These are phyloP conservation scores for Cyphomyrmex costatus DNA, from an alignment of 1,140 invertebrate species.

Conservation along the genomic window DNA sequence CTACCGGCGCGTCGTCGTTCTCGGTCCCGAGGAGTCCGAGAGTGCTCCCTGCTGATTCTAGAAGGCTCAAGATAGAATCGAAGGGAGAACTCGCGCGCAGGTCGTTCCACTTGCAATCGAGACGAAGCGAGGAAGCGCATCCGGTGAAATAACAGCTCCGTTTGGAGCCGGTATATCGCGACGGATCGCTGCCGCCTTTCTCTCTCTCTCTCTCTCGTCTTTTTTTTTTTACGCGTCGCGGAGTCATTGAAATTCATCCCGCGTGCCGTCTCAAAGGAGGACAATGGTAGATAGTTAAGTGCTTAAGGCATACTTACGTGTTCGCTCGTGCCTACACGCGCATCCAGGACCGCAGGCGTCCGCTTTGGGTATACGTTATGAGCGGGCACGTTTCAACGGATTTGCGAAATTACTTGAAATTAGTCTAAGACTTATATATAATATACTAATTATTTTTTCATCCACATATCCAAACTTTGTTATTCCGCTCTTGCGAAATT, in stretches of 20 bases:
- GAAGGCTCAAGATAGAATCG: constrained; percentile 24
- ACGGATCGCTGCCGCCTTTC: constrained; percentile 31
- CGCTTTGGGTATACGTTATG: background rate
- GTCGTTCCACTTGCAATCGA: constrained; percentile 49
- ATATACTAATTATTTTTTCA: no score
- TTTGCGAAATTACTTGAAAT: constrained; percentile 1
- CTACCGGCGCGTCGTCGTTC: background rate
- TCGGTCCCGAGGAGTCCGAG: background rate
- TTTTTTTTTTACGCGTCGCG: constrained; percentile 43
- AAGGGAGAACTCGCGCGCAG: constrained; percentile 12
- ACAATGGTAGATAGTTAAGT: constrained; percentile 66
- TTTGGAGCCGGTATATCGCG: background rate
- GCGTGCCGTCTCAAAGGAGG: constrained; percentile 57
- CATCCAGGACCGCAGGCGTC: constrained; percentile 18
- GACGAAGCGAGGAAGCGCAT: constrained; percentile 40
- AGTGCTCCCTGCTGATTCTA: background rate
- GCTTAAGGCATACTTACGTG: constrained; percentile 56
- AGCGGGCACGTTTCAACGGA: background rate
- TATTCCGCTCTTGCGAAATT: background rate
- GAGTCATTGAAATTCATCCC: constrained; percentile 70
- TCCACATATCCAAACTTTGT: no score
- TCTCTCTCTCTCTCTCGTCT: constrained; percentile 19
- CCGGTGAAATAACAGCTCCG: constrained; percentile 53
- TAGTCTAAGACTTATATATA: no score
- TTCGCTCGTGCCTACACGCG: constrained; percentile 32